Evolutionary conservation across 2,888 invertebrate genomes (phyloP), one percentile per base, ranked within the genome.

Genomic region (Chalcosyrphus nemorum): DNA sequence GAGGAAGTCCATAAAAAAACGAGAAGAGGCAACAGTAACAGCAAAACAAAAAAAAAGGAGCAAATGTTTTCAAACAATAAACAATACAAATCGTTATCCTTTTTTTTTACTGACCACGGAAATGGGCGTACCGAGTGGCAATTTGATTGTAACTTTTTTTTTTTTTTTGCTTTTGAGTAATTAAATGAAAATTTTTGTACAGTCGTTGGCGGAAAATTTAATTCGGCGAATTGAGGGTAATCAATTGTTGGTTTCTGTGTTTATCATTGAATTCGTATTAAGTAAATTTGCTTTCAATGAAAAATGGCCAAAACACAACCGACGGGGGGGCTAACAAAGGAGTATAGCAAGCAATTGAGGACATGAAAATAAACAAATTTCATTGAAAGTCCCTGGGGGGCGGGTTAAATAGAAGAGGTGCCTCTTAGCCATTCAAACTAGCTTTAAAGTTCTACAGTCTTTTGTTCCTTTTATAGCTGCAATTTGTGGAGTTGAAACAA

Each of bases 31-130:
- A 43, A 2, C n/a, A n/a, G n/a, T n/a, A n/a, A n/a, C n/a, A n/a
- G 5, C 7, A 9, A 6, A 19, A 15, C n/a, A n/a, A 2, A 45
- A 21, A 24, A 47, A 24, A n/a, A 24, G 4, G n/a, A 24, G 45
- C 47, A 47, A 50, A 21, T 7, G 5, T 11, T 35, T 15, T 50
- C 47, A 47, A 65, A 47, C 47, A 32, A 65, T 32, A 45, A 45
- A 61, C 63, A 32, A 63, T 21, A 24, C 50, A 38, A 66, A 66
- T 75, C 66, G 68, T 75, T 66, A 66, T 66, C 66, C 65, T 57
- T 75, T 57, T 32, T 50, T 19, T n/a, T 11, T 9, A 38, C 38
- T 15, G 21, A 19, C 41, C 57, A 66, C 50, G 57, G 47, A 66
- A 45, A 56, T 45, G 24, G 27, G 24, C 57, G 47, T 27, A 17